Base-by-base conservation (phyloP, 2,113 vertebrate genomes). In the Labeo catla region DNA sequence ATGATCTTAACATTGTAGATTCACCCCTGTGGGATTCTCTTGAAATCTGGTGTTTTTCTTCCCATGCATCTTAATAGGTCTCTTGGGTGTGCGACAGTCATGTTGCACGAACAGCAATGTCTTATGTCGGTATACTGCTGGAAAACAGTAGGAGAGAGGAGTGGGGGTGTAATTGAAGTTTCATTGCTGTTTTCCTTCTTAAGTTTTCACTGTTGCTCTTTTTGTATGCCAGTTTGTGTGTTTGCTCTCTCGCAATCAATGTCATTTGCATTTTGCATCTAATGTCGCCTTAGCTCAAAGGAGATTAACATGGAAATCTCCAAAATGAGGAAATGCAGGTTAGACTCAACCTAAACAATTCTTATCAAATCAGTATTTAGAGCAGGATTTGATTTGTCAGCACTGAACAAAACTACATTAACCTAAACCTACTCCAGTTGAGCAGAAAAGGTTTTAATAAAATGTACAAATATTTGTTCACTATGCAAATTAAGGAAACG, bases 31-130 rank as follows among this genome's bases (percentile, higher is more conserved):
- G 93, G 91, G 94, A 92, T 89, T 94, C 89, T 91, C 89, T 91
- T 87, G 85, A 95, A 95, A 95, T 95, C 93, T 95, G 94, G 90
- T 94, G 89, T 95, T 95, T 95, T 95, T 95, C 93, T 94, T 94
- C 93, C 82, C 87, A 84, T 89, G 92, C 88, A 94, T 94, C 91
- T 93, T 95, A 95, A 95, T 95, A 94, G 93, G 93, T 93, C 95
- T 95, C 94, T 23, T 91, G 94, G 93, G 94, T 86, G 23, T 89
- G 52, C 85, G 78, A 86, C 91, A 89, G 92, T 92, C 92, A 93
- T 93, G 93, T 92, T 88, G 93, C 91, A 90, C 45, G 79, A 94
- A 94, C 91, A 92, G 86, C 90, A 91, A 93, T 92, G 92, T 93
- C 91, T 91, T 93, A 54, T 91, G 90, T 70, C 12, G 23, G 57